These are phyloP conservation scores for Acholoe squamosa DNA, from an alignment of 2,888 invertebrate genomes.

Conservation along the genomic window DNA sequence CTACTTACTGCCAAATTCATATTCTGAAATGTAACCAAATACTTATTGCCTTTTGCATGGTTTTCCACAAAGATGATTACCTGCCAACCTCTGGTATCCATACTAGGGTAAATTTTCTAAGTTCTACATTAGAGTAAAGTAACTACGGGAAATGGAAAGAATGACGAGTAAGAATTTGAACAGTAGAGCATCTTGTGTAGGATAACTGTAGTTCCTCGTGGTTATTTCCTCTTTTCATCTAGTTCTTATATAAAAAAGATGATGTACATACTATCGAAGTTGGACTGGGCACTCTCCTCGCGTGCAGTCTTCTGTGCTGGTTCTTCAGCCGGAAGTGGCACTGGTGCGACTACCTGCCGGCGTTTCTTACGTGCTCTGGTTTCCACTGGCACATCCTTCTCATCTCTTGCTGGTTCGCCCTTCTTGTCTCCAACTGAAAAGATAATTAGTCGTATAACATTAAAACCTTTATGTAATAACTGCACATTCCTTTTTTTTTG, in stretches of 20 bases:
- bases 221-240: too few relatives aligned
- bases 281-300: conserved; percentile 26
- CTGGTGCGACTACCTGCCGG: not conserved
- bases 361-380: conserved; percentile 22
- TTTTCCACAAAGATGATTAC: too few relatives aligned
- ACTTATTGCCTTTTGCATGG: not conserved
- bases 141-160: too few relatives aligned
- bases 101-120: too few relatives aligned
- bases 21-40: conserved; percentile 27
- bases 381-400: not conserved
- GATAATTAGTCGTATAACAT: not conserved
- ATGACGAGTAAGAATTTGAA: too few relatives aligned
- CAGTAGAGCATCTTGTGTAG: too few relatives aligned
- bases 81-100: too few relatives aligned
- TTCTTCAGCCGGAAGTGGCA: conserved; percentile 1
- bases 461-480: too few relatives aligned
- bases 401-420: not conserved
- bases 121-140: too few relatives aligned
- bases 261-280: conserved; percentile 32
- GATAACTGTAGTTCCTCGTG: not conserved
- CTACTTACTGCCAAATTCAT: conserved; percentile 23
- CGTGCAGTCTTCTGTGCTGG: not conserved
- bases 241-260: too few relatives aligned
- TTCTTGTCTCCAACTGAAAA: conserved; percentile 19
- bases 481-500: too few relatives aligned